Evolutionary conservation across 1,140 invertebrate genomes (phyloP), one percentile per base, ranked within the genome.

Genomic region (Dryas iulia): DNA sequence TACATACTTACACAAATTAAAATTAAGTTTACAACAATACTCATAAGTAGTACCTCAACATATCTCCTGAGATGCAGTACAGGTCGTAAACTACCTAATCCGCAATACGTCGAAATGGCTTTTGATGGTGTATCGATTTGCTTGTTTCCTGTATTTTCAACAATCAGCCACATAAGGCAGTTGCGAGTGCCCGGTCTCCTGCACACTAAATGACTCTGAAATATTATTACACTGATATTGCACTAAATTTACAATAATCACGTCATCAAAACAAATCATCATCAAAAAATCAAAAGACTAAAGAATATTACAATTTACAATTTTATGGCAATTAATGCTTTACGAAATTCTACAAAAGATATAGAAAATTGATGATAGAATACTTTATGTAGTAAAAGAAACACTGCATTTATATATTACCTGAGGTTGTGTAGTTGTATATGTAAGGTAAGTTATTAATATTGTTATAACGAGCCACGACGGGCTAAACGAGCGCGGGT

Each of bases 151-250:
- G 28, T 12, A 60, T 57, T 53, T 33, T 61, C 39, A 24, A 30
- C 31, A 28, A 73, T 26, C 10, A 69, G 58, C 83, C 81, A 86
- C 11, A 69, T 57, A 8, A 75, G 31, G 66, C 86, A 89, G 18
- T 59, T 25, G 7, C 74, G 71, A 10, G 76, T 71, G 10, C 72
- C 69, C n/a, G 72, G 69, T 2, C 77, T 64, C 59, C 77, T 78
- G 58, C 87, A 89, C 23, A 85, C 66, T 23, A 87, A 26, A 52
- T 81, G 76, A 7, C 68, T 64, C 86, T 89, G 78, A 23, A 68
- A 68, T 21, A 7, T 21, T 64, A 56, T 47, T 47, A 7, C 14
- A 47, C 14, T n/a, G 35, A 14, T 6, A n/a, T 39, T 18, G 39
- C 39, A 18, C 39, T 21, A 10, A 18, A 0, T 7, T 47, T 10